Percentiles rank a stretch among this genome's conserved stretches.
phyloP scores from a whole-genome alignment of 92 coral and sea anemone genomes.

The Micromussa lordhowensis region DNA sequence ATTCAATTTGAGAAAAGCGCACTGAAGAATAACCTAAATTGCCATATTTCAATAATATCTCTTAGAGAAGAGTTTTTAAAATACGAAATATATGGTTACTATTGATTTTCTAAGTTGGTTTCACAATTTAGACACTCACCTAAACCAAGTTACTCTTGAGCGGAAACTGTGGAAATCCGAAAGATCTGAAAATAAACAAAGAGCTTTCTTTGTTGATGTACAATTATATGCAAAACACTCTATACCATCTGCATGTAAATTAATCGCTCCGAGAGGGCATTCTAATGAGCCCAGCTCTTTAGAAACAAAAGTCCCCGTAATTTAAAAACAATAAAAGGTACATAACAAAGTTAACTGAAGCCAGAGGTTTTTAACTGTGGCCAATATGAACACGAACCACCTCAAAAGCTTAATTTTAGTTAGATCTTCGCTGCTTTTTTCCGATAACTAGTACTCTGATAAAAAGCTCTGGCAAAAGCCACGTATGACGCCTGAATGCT shows the following conservation, averaged over 20 bases:
- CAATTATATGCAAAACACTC: slow-evolving; percentile 21
- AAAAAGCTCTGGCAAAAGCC: background rate
- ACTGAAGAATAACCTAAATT: background rate
- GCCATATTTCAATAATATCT: background rate
- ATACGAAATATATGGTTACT: too few species aligned
- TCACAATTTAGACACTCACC: background rate
- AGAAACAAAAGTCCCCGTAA: background rate
- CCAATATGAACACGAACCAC: background rate
- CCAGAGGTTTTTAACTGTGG: background rate
- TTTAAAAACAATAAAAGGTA: background rate
- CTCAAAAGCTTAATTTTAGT: background rate
- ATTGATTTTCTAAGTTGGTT: background rate
- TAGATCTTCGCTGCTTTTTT: background rate
- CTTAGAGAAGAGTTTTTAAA: background rate
- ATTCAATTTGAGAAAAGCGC: background rate
- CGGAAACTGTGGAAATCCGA: background rate
- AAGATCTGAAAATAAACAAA: background rate
- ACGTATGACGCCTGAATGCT: background rate
- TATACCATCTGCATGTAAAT: slow-evolving; percentile 22
- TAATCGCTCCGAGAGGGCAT: background rate
- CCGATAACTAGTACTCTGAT: background rate
- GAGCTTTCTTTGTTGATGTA: background rate
- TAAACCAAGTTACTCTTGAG: background rate
- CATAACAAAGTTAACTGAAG: background rate
- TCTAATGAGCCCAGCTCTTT: background rate